Base-by-base conservation (phyloP, 1,140 invertebrate genomes). In the Spodoptera frugiperda region DNA sequence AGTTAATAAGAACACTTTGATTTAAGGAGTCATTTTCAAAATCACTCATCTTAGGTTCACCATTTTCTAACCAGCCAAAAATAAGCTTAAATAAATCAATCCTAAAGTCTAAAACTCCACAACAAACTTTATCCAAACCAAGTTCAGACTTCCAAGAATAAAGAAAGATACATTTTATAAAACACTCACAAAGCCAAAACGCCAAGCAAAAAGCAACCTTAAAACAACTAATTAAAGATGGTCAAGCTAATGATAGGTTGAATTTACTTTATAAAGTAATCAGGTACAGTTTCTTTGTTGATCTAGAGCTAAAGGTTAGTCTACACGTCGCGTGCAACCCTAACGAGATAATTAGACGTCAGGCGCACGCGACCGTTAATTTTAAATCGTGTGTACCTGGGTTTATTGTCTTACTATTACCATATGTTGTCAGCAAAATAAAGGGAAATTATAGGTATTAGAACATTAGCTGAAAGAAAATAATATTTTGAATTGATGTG, bases 331-430 rank as follows among this genome's bases (percentile, higher is more conserved):
- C 48, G 49, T 70, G 67, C 25, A 25, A 4, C 17, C 8, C 25
- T 53, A 70, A 70, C 67, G 48, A 70, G 67, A 70, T 70, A 70
- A 70, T 70, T 70, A 70, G 44, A 21, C 14, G 25, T 54, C 67
- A 17, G 0, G 6, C 25, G 25, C 67, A 53, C 67, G 67, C 67
- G 17, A 70, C 49, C 2, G 49, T n/a, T n/a, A 53, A 30, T 70
- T 30, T 48, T 67, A 67, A 49, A 57, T 57, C 54, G 46, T 67
- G 63, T 67, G 15, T 67, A 14, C 54, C 11, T 14, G 15, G 2
- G 15, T 57, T 57, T 57, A 57, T 57, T 57, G 54, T 57, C 54
- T 57, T 57, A 57, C 9, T 10, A 21, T 19, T 57, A 57, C 4
- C 54, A 11, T 57, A 11, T 57, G 54, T 25, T 15, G 19, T 25